These are phyloP conservation scores for Tetramorium simillimum DNA, from an alignment of 1,140 invertebrate species.

Conservation along the genomic window DNA sequence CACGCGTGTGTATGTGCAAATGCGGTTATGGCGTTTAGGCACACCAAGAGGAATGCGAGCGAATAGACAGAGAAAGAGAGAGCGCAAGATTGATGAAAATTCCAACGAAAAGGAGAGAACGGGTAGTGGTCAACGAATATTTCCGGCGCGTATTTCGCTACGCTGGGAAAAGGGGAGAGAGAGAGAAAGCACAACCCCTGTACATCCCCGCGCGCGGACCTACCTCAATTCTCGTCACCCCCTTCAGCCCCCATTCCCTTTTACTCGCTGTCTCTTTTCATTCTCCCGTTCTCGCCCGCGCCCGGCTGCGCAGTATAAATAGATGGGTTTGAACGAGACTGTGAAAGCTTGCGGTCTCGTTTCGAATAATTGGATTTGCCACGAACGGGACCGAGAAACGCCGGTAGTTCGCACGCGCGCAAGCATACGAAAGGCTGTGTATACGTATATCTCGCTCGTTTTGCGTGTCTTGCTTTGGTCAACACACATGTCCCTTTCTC, in stretches of 20 bases:
- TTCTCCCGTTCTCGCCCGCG: constrained; percentile 12
- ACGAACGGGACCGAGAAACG: constrained; percentile 76
- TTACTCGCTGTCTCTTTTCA: constrained; percentile 32
- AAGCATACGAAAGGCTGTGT: constrained; percentile 19
- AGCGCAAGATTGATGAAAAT: constrained; percentile 6
- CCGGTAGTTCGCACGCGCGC: constrained; percentile 66
- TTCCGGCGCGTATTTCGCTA: constrained; percentile 44
- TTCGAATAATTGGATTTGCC: constrained; percentile 83
- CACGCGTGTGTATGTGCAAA: background rate
- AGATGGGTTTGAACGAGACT: constrained; percentile 80
- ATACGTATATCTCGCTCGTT: constrained; percentile 43
- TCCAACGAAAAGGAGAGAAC: constrained; percentile 16
- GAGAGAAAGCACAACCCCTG: constrained; percentile 1
- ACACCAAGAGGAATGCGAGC: background rate
- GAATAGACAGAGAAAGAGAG: background rate
- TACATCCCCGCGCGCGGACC: constrained; percentile 4
- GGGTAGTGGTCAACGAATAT: constrained; percentile 43
- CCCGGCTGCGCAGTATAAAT: constrained; percentile 76
- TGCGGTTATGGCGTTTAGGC: constrained; percentile 45
- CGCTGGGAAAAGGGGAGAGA: background rate
- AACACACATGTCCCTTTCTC: background rate
- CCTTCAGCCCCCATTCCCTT: constrained; percentile 30
- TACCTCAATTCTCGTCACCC: constrained; percentile 33
- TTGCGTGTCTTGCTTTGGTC: constrained; percentile 12
- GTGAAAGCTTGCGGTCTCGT: constrained; percentile 83